phyloP scores from a whole-genome alignment of 2,888 invertebrate species.

The Protula sp. region DNA sequence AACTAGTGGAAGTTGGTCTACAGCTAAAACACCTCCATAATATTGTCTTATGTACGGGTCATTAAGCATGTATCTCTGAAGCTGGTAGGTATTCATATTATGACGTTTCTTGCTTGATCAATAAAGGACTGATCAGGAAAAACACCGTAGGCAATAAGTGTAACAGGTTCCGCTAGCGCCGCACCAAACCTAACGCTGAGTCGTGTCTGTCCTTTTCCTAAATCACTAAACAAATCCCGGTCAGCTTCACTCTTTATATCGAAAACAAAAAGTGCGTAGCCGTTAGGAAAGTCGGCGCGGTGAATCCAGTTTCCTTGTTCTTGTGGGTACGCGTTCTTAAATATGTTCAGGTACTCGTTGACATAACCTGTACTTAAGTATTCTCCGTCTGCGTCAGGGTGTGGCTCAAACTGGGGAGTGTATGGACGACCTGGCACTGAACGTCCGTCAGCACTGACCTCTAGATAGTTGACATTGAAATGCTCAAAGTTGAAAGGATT shows the following conservation, averaged over 20 bases:
- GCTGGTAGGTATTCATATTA: background rate
- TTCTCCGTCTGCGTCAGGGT: too few species aligned
- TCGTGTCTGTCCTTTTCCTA: too few species aligned
- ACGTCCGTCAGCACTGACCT: conserved; percentile 1
- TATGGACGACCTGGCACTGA: background rate
- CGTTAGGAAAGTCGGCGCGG: background rate
- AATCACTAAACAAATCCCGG: too few species aligned
- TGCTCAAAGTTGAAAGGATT: conserved; percentile 2
- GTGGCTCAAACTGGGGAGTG: conserved; percentile 1
- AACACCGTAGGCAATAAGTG: too few species aligned
- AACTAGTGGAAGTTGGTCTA: background rate
- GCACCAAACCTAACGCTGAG: too few species aligned
- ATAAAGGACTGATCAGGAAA: conserved; percentile 1
- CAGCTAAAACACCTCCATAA: background rate
- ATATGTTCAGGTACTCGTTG: background rate
- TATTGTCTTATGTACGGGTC: background rate
- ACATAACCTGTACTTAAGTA: background rate
- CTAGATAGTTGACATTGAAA: background rate
- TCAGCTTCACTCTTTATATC: too few species aligned
- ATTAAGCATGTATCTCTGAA: background rate
- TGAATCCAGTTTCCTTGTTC: background rate
- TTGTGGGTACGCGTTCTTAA: background rate
- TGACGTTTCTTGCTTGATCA: conserved; percentile 1
- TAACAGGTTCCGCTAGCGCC: too few species aligned
- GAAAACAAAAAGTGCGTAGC: too few species aligned